Base-by-base conservation (phyloP, 2,888 invertebrate species). In the Drosophila mimica region DNA sequence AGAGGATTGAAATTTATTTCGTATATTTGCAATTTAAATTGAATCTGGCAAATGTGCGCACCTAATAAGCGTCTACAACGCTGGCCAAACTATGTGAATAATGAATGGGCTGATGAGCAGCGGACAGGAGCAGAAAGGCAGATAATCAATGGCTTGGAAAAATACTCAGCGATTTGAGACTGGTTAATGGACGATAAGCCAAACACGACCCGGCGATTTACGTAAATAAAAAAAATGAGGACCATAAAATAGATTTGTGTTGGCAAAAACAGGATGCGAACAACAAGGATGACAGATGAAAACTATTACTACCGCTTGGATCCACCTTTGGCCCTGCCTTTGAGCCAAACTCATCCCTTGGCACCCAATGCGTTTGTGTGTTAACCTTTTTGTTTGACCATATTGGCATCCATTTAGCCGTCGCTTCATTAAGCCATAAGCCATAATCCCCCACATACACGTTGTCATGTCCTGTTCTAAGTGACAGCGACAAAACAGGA, bases 361-460 rank as follows among this genome's bases (percentile, higher is more conserved):
- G 9, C 31, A 31, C 31, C 46, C 56, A 54, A 38, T 68, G 62
- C 68, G 62, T 54, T 25, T 56, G 30, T 30, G 36, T 38, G 58
- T 36, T 57, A 62, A 17, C 56, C 60, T 34, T 57, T 70, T 69
- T 72, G 43, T 69, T 63, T 58, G 66, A 51, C 66, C 83, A 71
- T 64, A 65, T 79, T 75, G 83, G 52, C 73, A 69, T 66, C 64
- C 86, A 74, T 73, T 86, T 79, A 82, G 76, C 52, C 49, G 61
- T 62, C 88, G 86, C 88, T 86, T 86, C 88, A 86, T 86, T 86
- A 83, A 84, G 88, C 89, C 88, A 76, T 83, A 74, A 74, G 56
- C 71, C 70, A 53, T 13, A 20, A 46, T 46, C 46, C 46, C 46
- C 25, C 20, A 20, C 15, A 15, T 33, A 74, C 79, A 76, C 66